Conservation (phyloP, 2,797 vertebrate genomes). For the Crax fasciolata region DNA sequence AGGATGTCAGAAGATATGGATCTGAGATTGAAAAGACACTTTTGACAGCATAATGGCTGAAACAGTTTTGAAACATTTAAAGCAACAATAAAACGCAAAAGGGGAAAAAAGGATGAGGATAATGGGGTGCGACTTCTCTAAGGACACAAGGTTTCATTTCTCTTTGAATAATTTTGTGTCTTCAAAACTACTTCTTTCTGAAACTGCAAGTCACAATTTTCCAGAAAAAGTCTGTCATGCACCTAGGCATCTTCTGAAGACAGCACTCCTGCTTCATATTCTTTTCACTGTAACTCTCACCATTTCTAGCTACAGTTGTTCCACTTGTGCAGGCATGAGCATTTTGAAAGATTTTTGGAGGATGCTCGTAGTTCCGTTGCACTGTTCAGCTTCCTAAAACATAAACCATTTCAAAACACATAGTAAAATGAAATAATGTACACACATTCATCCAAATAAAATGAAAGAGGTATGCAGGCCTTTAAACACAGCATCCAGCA, state of each 20-base stretch:
- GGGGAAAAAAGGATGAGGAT: slow-evolving; percentile 36
- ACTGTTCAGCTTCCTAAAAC: slow-evolving; percentile 1
- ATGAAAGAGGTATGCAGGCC: not conserved
- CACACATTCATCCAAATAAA: not conserved
- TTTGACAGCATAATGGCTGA: slow-evolving; percentile 68
- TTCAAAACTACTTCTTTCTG: not conserved
- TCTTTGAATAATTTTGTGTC: slow-evolving; percentile 22
- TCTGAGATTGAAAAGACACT: slow-evolving; percentile 67
- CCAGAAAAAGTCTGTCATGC: not conserved
- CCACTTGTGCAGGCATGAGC: not conserved
- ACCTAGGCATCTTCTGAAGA: slow-evolving; percentile 13
- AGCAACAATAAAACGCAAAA: slow-evolving; percentile 54
- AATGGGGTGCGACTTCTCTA: slow-evolving; percentile 46
- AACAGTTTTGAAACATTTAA: slow-evolving; percentile 79
- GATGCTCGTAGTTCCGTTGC: not conserved
- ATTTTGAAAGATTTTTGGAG: not conserved
- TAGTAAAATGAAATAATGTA: not conserved
- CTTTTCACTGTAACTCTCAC: not conserved
- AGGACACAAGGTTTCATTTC: slow-evolving; percentile 39
- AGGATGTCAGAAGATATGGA: slow-evolving; percentile 62
- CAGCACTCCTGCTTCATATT: not conserved
- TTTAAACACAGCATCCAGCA: not conserved
- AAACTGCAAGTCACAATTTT: slow-evolving; percentile 39
- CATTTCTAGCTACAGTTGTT: not conserved
- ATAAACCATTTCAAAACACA: not conserved